Conservation (phyloP, 2,888 invertebrate species). For the Lymantria monacha region DNA sequence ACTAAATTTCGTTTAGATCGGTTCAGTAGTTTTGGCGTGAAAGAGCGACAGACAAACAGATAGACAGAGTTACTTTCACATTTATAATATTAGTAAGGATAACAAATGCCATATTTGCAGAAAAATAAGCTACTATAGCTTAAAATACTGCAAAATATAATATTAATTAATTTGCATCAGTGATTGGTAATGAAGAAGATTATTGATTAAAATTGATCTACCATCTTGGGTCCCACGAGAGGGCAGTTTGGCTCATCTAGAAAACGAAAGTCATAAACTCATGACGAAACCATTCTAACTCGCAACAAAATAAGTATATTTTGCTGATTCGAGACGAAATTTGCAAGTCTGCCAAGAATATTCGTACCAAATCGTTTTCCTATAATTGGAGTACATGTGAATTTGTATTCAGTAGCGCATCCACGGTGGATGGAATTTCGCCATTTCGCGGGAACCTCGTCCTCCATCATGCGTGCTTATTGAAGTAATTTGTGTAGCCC, state of each 20-base stretch:
- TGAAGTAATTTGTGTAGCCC: slow-evolving; percentile 72
- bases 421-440: slow-evolving; percentile 75
- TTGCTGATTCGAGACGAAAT: slow-evolving; percentile 78
- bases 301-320: slow-evolving; percentile 80
- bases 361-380: slow-evolving; percentile 82
- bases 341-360: slow-evolving; percentile 83
- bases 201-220: slow-evolving; percentile 32
- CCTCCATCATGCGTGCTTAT: slow-evolving; percentile 80
- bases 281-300: slow-evolving; percentile 63
- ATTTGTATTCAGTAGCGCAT: slow-evolving; percentile 82
- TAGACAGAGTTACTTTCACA: too few species aligned
- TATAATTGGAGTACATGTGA: slow-evolving; percentile 83
- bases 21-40: too few species aligned
- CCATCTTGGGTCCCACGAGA: slow-evolving; percentile 32
- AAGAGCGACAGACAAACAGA: too few species aligned
- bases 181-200: slow-evolving; percentile 12
- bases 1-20: too few species aligned
- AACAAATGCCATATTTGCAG: too few species aligned
- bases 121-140: too few species aligned
- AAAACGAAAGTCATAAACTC: slow-evolving; percentile 65
- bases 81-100: too few species aligned
- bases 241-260: slow-evolving; percentile 50
- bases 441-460: slow-evolving; percentile 71
- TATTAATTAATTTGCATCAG: slow-evolving; percentile 28
- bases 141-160: slow-evolving; percentile 1